Percentiles rank a stretch among this genome's conserved stretches.
Conservation (phyloP, 2,113 vertebrate species). For the Puma concolor region DNA sequence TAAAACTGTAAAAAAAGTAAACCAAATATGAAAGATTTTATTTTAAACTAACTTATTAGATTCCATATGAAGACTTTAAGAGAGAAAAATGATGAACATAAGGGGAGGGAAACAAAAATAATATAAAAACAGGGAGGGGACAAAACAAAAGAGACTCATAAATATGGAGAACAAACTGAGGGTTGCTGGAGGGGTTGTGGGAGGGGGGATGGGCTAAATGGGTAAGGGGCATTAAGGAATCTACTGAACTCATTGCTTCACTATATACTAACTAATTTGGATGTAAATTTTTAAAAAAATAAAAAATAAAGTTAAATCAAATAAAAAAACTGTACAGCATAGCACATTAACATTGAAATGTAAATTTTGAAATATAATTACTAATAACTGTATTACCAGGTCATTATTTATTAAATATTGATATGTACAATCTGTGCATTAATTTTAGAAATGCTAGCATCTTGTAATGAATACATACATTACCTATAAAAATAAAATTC, state of each 20-base stretch:
- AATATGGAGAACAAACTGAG: too few species aligned
- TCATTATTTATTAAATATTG: not conserved
- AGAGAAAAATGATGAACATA: too few species aligned
- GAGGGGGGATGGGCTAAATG: too few species aligned
- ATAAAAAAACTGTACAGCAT: not conserved
- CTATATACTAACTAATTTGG: too few species aligned
- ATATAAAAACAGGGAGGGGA: too few species aligned
- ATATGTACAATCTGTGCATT: not conserved
- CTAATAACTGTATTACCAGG: not conserved
- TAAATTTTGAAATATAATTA: not conserved
- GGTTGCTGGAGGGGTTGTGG: too few species aligned
- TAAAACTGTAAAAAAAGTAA: not conserved
- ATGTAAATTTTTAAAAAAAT: too few species aligned
- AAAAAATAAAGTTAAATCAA: too few species aligned
- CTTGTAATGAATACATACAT: not conserved
- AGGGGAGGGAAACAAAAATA: too few species aligned
- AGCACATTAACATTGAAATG: not conserved
- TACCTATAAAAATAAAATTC: not conserved
- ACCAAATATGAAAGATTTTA: not conserved
- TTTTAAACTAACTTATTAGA: slow-evolving; percentile 28
- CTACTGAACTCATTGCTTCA: too few species aligned
- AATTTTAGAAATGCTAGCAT: not conserved
- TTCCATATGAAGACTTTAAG: not conserved
- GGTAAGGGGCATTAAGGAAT: too few species aligned
- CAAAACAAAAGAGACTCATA: too few species aligned